These are phyloP conservation scores for Cottus gobio DNA, from an alignment of 2,113 vertebrate species.

Conservation along the genomic window DNA sequence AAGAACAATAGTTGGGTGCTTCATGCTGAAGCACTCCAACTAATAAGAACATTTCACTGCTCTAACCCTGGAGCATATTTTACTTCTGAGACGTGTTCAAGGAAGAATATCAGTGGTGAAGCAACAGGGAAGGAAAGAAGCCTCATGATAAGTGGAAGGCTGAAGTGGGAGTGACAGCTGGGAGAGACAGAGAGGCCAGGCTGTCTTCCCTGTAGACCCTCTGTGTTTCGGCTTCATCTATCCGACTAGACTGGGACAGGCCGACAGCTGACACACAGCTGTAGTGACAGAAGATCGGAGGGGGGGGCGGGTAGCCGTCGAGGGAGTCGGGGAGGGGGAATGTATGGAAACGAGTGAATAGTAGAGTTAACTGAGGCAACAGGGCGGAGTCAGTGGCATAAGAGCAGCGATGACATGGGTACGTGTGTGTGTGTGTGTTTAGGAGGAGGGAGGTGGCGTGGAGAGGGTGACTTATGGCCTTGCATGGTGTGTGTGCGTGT, in stretches of 20 bases:
- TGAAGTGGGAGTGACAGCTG: slow-evolving; percentile 69
- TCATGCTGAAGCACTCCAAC: too few species aligned
- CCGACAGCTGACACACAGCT: slow-evolving; percentile 86
- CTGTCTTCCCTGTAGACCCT: slow-evolving; percentile 69
- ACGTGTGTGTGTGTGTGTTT: slow-evolving; percentile 56
- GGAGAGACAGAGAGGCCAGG: slow-evolving; percentile 57
- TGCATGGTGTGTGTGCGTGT: neutral
- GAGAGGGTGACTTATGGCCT: slow-evolving; percentile 65
- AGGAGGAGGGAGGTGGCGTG: slow-evolving; percentile 34
- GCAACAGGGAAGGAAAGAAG: slow-evolving; percentile 37
- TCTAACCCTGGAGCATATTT: slow-evolving; percentile 5
- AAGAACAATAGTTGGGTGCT: too few species aligned
- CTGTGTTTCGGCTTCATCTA: slow-evolving; percentile 72
- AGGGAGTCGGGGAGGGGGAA: slow-evolving; percentile 14
- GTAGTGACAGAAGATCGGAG: slow-evolving; percentile 73
- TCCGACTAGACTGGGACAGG: slow-evolving; percentile 66
- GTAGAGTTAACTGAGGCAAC: slow-evolving; percentile 37
- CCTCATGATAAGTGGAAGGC: slow-evolving; percentile 56
- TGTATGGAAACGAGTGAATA: slow-evolving; percentile 60
- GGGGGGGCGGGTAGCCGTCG: neutral
- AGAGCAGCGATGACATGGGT: slow-evolving; percentile 67
- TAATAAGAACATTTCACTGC: slow-evolving; percentile 13
- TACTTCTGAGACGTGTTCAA: slow-evolving; percentile 15
- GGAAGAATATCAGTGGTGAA: slow-evolving; percentile 36
- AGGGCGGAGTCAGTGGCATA: slow-evolving; percentile 46